Percentiles rank a stretch among this genome's conserved stretches.
Conservation (phyloP, 2,797 vertebrate species). For the Pachyuromys duprasi region DNA sequence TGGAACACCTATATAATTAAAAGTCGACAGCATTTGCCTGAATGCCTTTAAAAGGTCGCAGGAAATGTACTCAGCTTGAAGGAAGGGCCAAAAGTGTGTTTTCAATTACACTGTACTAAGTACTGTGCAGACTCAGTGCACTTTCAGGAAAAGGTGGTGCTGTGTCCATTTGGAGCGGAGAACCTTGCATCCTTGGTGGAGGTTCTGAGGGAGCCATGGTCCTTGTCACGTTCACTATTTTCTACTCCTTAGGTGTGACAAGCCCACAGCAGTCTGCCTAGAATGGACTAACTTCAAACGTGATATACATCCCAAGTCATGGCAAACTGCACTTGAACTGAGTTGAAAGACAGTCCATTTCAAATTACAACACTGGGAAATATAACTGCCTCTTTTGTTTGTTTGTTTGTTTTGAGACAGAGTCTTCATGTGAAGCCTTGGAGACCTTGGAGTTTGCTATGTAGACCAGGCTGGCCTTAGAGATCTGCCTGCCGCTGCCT, state of each 20-base stretch:
- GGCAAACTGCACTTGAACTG: conserved; percentile 57
- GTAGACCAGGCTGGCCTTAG: background rate
- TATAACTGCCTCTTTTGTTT: conserved; percentile 11
- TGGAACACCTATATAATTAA: conserved; percentile 74
- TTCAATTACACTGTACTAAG: conserved; percentile 59
- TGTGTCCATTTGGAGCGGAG: background rate
- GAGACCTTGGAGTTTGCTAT: background rate
- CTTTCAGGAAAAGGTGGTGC: conserved; percentile 68
- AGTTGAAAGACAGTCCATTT: conserved; percentile 36
- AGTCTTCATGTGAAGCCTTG: background rate
- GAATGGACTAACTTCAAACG: conserved; percentile 62
- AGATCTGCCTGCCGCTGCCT: background rate
- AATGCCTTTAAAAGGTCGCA: conserved; percentile 69
- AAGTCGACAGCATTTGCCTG: conserved; percentile 66
- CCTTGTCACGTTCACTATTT: background rate
- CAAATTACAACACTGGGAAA: conserved; percentile 22
- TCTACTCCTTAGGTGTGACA: conserved; percentile 62
- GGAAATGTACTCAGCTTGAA: conserved; percentile 71
- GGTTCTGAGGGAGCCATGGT: background rate
- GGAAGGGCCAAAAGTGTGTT: conserved; percentile 71
- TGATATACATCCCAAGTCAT: conserved; percentile 50
- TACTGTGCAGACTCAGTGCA: background rate
- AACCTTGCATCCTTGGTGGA: background rate
- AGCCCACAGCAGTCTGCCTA: conserved; percentile 75
- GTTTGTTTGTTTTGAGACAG: background rate